Base-by-base conservation (phyloP, 2,113 vertebrate species). In the Anguilla japonica region DNA sequence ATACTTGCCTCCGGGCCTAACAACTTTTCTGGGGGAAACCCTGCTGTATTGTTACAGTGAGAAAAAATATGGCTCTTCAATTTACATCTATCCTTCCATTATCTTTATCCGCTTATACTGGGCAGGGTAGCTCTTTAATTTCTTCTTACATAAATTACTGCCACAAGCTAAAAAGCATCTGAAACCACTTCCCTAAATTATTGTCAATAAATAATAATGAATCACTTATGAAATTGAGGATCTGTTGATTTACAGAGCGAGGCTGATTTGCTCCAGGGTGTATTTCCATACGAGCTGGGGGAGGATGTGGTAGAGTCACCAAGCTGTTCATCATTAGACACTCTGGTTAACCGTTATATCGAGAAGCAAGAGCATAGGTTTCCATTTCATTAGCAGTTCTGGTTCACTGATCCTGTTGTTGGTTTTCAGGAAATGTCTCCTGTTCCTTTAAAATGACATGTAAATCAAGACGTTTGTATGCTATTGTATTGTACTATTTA, bases 111-210 rank as follows among this genome's bases (percentile, higher is more conserved):
- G 34, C 34, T 34, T 34, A 34, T 34, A 0, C 34, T 34, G 34
- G 34, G 34, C 34, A 34, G 34, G 87, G 90, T 87, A 89, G 87
- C 88, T 83, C 78, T 88, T 71, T 22, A 60, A 18, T 18, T 60
- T n/a, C 26, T 71, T 75, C 26, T 34, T 75, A 84, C 63, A 85
- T 94, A 92, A 95, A 94, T 94, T 94, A 94, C 91, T 88, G 90
- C 90, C 88, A n/a, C 88, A 89, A 92, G 94, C 91, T 95, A 94
- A 94, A 95, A 93, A 94, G 91, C 93, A 91, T 94, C 90, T 89
- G 90, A 94, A 95, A 92, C 90, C 91, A 94, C 93, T 94, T 93
- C 88, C 83, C 91, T 95, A 94, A 94, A 94, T 95, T 91, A 95
- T 93, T 87, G 91, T 89, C 86, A 89, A 94, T 95, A 92, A 93